Base-by-base conservation (phyloP, 37 sponge, comb jelly and placozoan genomes). In the Mnemiopsis leidyi region DNA sequence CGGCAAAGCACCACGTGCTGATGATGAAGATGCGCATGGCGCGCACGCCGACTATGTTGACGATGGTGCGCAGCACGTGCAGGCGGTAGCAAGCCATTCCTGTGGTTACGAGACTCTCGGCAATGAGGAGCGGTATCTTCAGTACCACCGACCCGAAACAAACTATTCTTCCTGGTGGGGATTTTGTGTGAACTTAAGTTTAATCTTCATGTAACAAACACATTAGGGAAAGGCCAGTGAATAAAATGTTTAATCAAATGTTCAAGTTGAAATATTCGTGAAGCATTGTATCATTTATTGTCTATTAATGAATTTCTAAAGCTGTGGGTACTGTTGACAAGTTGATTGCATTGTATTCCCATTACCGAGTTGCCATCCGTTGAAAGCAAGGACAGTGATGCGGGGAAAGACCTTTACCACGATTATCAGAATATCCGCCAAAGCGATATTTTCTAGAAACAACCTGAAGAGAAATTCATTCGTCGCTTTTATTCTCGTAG, bases 11-110 rank as follows among this genome's bases (percentile, higher is more conserved):
- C 79, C 79, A 77, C 20, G 36, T 77, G 36, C 32, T 21, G 18
- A 26, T 20, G 1, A 77, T 77, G 7, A 77, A 77, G 32, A 77
- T 20, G 36, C 21, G 24, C 73, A 71, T 71, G 73, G 5, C 25
- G 21, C 73, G 73, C 7, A 77, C 35, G 1, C 33, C 9, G 18
- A 77, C 35, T 2, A 77, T 36, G 79, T 77, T 77, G 36, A 77
- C 79, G 34, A 77, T 77, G 18, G 79, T 77, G 36, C 79, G 34
- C 35, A 77, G 79, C 35, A 77, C 79, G 79, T 77, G 79, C 20
- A 77, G 36, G 30, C 79, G 30, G 79, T 77, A 77, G 79, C 79
- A 77, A 2, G 79, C 79, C 79, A 77, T 77, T 5, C 79, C 79
- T 5, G 79, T 77, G 32, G 79, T 77, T 28, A 77, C 35, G 7